These are phyloP conservation scores for Mellilla xanthometata DNA, from an alignment of 2,888 invertebrate species.

Conservation along the genomic window DNA sequence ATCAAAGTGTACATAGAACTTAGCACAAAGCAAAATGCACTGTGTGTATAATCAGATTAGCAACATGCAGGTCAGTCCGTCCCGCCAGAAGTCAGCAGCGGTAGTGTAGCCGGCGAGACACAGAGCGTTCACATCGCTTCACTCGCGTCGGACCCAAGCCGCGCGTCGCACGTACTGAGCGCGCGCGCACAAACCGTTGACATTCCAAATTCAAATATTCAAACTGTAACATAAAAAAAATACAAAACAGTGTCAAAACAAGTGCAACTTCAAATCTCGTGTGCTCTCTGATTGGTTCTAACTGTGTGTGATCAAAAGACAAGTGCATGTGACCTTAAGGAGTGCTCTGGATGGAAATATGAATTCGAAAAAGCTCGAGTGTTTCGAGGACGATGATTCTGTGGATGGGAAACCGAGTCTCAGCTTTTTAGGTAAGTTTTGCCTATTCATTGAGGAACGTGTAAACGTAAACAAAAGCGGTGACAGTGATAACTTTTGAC, in stretches of 20 bases:
- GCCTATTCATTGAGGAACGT: constrained; percentile 20
- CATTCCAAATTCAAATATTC: constrained; percentile 60
- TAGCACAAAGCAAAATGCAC: constrained; percentile 50
- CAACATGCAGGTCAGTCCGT: constrained; percentile 62
- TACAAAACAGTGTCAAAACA: constrained; percentile 33
- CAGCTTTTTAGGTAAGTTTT: constrained; percentile 75
- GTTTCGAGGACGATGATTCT: constrained; percentile 68
- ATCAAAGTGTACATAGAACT: constrained; percentile 34
- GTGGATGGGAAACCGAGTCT: constrained; percentile 75
- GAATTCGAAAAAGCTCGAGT: constrained; percentile 80
- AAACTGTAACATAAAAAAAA: constrained; percentile 40
- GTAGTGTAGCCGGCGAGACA: constrained; percentile 31
- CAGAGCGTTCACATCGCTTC: constrained; percentile 47
- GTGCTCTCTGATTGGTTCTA: constrained; percentile 25
- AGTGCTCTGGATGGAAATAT: constrained; percentile 51
- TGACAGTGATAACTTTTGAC: constrained; percentile 35
- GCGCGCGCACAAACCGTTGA: constrained; percentile 57
- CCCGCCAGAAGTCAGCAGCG: constrained; percentile 56
- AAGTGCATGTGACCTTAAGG: constrained; percentile 69
- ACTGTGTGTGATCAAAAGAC: constrained; percentile 50
- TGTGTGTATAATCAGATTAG: constrained; percentile 70
- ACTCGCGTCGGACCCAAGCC: constrained; percentile 67
- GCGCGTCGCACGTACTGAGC: constrained; percentile 50
- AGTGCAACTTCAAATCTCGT: constrained; percentile 11
- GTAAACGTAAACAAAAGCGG: constrained; percentile 18